Conservation (phyloP, 2,888 invertebrate genomes). For the Schizotus pectinicornis region DNA sequence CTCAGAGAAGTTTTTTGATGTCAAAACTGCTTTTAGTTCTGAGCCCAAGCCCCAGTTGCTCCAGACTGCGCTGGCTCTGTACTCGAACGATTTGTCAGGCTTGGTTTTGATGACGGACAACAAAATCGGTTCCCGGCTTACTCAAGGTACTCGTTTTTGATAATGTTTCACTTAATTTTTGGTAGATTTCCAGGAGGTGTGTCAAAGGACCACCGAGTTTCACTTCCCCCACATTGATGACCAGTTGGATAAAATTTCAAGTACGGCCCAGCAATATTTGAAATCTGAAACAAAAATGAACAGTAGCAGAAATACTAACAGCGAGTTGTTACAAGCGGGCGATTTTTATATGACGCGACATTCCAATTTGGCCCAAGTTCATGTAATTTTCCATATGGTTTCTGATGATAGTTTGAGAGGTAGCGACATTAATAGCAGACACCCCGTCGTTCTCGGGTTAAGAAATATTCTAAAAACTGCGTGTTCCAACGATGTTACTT, state of each 20-base stretch:
- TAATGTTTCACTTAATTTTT: conserved; percentile 21
- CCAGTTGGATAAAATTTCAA: conserved; percentile 77
- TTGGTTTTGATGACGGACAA: conserved; percentile 81
- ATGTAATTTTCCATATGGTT: conserved; percentile 95
- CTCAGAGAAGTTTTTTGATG: background rate
- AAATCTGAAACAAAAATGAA: conserved; percentile 37
- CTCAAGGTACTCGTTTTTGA: conserved; percentile 42
- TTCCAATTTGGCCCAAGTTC: conserved; percentile 92
- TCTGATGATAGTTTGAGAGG: conserved; percentile 75
- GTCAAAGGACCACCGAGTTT: conserved; percentile 88
- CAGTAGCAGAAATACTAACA: conserved; percentile 46
- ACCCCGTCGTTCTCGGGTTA: conserved; percentile 92
- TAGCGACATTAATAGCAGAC: conserved; percentile 92
- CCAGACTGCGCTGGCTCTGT: conserved; percentile 92
- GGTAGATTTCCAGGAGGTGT: conserved; percentile 72
- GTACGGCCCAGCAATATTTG: conserved; percentile 46
- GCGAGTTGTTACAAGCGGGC: conserved; percentile 75
- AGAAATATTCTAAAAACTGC: conserved; percentile 94
- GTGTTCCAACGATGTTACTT: conserved; percentile 93
- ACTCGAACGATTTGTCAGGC: conserved; percentile 89
- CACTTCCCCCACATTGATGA: conserved; percentile 89
- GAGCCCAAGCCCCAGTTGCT: conserved; percentile 79
- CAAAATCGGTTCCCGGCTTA: conserved; percentile 55
- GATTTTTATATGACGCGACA: conserved; percentile 88
- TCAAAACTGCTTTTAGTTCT: conserved; percentile 51